Evolutionary conservation across 2,797 vertebrate species (phyloP).

Genomic region (Brachyrhaphis roseni): DNA sequence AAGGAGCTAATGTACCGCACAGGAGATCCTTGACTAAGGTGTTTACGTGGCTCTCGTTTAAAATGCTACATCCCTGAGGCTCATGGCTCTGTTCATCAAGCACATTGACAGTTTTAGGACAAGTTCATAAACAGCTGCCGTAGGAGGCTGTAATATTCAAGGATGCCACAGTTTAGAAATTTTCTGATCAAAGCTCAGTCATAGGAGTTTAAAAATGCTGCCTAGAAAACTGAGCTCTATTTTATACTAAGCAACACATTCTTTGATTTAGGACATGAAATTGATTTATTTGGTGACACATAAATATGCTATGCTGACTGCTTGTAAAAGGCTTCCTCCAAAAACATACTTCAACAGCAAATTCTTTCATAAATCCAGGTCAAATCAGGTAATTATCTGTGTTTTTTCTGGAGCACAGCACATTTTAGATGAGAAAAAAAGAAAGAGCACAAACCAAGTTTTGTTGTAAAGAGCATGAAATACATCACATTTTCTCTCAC

Average conservation of each 20-base stretch:
- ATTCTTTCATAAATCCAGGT: neutral
- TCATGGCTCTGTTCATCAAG: constrained; percentile 48
- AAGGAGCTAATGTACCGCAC: neutral
- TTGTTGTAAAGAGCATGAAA: neutral
- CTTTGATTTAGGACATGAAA: neutral
- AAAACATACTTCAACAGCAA: neutral
- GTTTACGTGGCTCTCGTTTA: constrained; percentile 30
- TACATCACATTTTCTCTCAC: neutral
- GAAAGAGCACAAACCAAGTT: neutral
- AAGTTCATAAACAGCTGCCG: constrained; percentile 63
- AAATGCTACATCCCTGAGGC: constrained; percentile 31
- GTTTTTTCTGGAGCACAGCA: neutral
- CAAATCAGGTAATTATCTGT: neutral
- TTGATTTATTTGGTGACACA: neutral
- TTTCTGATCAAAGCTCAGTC: constrained; percentile 65
- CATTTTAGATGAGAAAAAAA: neutral
- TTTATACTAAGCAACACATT: neutral
- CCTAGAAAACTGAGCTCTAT: constrained; percentile 15
- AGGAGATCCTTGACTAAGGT: constrained; percentile 16
- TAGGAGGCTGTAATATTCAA: constrained; percentile 50
- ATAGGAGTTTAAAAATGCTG: constrained; percentile 26
- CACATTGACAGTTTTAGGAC: constrained; percentile 65
- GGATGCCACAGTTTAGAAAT: constrained; percentile 52
- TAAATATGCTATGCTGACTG: neutral
- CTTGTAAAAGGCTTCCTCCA: neutral